Conservation (phyloP, 1,140 invertebrate species). For the Acromyrmex heyeri region DNA sequence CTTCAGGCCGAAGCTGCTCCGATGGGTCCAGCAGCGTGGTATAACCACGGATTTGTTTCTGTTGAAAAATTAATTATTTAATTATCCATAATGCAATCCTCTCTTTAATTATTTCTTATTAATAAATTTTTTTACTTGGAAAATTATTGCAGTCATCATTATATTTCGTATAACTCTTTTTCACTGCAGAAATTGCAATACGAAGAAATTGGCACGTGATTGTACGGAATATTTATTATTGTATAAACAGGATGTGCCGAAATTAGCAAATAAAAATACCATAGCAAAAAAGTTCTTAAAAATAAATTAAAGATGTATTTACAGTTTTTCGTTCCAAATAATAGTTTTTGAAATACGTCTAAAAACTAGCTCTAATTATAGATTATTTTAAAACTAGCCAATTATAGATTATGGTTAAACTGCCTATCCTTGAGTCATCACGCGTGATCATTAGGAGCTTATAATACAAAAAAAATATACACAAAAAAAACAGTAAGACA, state of each 20-base stretch:
- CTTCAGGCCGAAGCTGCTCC: slow-evolving; percentile 91
- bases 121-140: neutral
- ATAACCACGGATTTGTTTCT: slow-evolving; percentile 50
- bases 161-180: neutral
- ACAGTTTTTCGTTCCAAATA: too few species aligned
- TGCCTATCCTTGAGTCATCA: too few species aligned
- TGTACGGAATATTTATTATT: neutral
- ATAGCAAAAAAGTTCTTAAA: too few species aligned
- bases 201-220: neutral
- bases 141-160: neutral
- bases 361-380: too few species aligned
- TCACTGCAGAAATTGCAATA: neutral
- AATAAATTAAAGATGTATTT: too few species aligned
- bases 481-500: too few species aligned
- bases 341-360: too few species aligned
- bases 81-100: neutral
- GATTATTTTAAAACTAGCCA: too few species aligned
- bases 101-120: neutral
- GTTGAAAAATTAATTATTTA: neutral
- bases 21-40: slow-evolving; percentile 89
- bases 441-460: too few species aligned
- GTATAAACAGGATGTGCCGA: neutral
- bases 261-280: neutral
- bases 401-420: too few species aligned
- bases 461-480: too few species aligned